phyloP scores from a whole-genome alignment of 2,113 vertebrate species.

The Acanthisitta chloris region DNA sequence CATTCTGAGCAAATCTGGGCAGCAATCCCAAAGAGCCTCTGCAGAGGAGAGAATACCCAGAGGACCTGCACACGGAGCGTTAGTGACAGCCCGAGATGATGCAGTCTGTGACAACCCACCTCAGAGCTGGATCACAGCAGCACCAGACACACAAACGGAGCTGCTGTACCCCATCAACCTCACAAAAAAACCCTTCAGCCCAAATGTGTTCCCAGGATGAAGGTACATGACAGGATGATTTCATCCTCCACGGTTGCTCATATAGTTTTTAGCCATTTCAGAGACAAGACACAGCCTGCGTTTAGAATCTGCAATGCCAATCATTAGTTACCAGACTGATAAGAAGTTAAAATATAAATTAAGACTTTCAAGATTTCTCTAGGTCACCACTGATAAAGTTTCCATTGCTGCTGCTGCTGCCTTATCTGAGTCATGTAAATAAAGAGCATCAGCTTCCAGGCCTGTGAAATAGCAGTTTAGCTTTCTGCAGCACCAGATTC shows the following conservation, averaged over 20 bases:
- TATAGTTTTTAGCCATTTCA: not conserved
- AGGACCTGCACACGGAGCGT: not conserved
- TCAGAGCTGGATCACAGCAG: not conserved
- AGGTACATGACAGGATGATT: not conserved
- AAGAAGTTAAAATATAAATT: not conserved
- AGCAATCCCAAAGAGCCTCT: slow-evolving; percentile 38
- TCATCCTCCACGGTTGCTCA: not conserved
- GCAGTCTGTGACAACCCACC: not conserved
- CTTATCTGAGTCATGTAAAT: not conserved
- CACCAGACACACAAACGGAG: not conserved
- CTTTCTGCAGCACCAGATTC: not conserved
- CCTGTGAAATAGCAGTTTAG: not conserved
- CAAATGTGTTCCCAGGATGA: not conserved
- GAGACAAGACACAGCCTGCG: not conserved
- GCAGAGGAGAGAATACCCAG: slow-evolving; percentile 33
- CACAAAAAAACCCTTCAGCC: not conserved
- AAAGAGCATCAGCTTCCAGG: not conserved
- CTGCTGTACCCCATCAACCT: not conserved
- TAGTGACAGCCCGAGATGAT: not conserved
- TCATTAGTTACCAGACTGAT: not conserved
- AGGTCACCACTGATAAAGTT: not conserved
- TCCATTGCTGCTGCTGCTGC: not conserved
- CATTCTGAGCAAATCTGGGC: slow-evolving; percentile 56
- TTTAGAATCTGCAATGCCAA: not conserved
- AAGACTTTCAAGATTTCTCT: not conserved